Evolutionary conservation across 2,113 vertebrate genomes (phyloP).

Genomic region (Erpornis zantholeuca): DNA sequence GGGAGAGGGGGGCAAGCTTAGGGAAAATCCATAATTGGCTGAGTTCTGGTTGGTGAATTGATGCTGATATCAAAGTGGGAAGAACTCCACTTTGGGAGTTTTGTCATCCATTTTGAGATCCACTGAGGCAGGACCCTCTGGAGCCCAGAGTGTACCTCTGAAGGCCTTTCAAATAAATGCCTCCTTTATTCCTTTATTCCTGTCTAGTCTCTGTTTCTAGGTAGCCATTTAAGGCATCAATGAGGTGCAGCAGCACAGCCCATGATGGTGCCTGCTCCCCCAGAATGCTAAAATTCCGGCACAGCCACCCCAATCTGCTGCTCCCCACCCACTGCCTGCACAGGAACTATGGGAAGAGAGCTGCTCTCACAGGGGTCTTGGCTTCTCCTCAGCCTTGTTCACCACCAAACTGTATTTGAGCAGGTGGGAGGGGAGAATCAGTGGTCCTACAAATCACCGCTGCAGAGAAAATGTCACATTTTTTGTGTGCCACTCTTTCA

Average conservation of each 20-base stretch:
- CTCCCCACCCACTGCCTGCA: neutral
- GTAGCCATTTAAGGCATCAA: too few species aligned
- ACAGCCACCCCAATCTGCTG: neutral
- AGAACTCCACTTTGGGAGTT: too few species aligned
- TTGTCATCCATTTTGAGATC: too few species aligned
- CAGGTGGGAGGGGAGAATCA: neutral
- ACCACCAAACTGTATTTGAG: neutral
- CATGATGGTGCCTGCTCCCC: neutral
- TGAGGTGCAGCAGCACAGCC: neutral
- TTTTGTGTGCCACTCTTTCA: neutral
- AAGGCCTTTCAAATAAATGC: too few species aligned
- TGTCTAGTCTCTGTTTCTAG: too few species aligned
- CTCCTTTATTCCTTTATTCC: too few species aligned
- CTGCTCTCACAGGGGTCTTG: neutral
- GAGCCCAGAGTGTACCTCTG: too few species aligned
- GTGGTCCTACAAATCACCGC: neutral
- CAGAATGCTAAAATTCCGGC: neutral
- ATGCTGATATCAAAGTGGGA: too few species aligned
- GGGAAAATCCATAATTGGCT: too few species aligned
- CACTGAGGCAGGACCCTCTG: too few species aligned
- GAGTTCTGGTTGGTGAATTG: too few species aligned
- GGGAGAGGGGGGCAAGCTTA: too few species aligned
- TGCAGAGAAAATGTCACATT: neutral
- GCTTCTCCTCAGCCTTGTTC: neutral
- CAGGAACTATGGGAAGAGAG: neutral